phyloP scores from a whole-genome alignment of 1,140 invertebrate genomes.

The Platyscapa corneri region DNA sequence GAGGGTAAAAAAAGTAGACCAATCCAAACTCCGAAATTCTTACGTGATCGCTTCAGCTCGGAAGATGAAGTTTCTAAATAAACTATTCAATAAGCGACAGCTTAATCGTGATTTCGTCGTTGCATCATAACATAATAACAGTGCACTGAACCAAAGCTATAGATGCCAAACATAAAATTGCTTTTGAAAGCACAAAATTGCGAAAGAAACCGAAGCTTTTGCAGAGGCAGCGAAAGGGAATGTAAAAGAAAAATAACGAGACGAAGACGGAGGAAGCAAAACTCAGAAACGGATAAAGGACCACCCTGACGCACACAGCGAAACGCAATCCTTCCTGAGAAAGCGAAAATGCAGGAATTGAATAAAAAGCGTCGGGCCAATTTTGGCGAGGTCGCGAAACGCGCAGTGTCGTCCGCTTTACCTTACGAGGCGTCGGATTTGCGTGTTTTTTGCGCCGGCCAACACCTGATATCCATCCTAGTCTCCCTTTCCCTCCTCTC shows the following conservation, averaged over 20 bases:
- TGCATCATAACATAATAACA: not conserved
- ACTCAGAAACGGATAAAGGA: not conserved
- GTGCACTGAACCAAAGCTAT: not conserved
- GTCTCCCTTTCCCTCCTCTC: not conserved
- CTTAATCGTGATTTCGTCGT: not conserved
- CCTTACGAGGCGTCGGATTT: constrained; percentile 49
- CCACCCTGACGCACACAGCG: constrained; percentile 9
- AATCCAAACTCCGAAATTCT: not conserved
- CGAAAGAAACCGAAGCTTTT: not conserved
- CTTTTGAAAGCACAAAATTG: not conserved
- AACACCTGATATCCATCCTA: constrained; percentile 45
- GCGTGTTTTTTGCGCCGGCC: constrained; percentile 37
- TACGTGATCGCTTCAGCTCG: too few relatives aligned
- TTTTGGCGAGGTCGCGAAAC: constrained; percentile 22
- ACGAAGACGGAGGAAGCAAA: not conserved
- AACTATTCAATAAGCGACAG: not conserved
- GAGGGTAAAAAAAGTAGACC: too few relatives aligned
- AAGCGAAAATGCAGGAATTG: not conserved
- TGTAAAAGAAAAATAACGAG: not conserved
- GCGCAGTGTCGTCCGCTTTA: not conserved
- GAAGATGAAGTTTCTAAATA: not conserved
- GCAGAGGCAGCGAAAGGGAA: not conserved
- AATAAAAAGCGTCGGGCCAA: constrained; percentile 24
- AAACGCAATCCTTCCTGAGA: constrained; percentile 33
- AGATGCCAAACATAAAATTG: not conserved